A percentile compares a stretch with the other conserved stretches of the same genome.
These are phyloP conservation scores for Saimiri boliviensis DNA, from an alignment of 2,113 vertebrate species.

Conservation along the genomic window DNA sequence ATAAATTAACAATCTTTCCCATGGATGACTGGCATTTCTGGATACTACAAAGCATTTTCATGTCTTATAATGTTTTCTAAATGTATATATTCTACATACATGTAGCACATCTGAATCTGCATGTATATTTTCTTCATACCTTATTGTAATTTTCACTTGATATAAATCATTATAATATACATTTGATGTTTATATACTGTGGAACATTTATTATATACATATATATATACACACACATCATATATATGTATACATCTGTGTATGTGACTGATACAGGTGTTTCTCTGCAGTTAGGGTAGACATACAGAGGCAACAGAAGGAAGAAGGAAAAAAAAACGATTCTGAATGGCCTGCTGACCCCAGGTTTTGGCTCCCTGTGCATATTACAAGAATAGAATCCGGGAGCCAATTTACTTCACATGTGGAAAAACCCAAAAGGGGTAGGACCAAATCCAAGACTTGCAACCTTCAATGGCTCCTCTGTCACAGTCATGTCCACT, in stretches of 20 bases:
- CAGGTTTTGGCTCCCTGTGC: background rate
- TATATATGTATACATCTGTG: background rate
- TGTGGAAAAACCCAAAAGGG: background rate
- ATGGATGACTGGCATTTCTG: background rate
- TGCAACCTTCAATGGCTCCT: background rate
- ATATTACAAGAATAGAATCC: background rate
- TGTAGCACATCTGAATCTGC: background rate
- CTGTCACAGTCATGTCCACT: slow-evolving; percentile 56
- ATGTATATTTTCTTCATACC: background rate
- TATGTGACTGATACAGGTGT: background rate
- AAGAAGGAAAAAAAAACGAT: background rate
- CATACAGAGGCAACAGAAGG: background rate
- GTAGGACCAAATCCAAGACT: background rate
- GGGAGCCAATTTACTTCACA: background rate
- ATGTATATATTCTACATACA: background rate
- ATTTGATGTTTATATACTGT: background rate
- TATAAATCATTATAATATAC: background rate
- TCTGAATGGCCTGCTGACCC: background rate
- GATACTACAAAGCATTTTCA: background rate
- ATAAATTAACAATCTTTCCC: background rate
- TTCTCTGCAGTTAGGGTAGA: background rate
- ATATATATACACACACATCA: background rate
- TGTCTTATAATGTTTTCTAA: background rate
- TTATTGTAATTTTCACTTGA: background rate
- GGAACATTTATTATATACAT: no score